Base-by-base conservation (phyloP, 2,888 invertebrate species). In the Hymenopus coronatus region DNA sequence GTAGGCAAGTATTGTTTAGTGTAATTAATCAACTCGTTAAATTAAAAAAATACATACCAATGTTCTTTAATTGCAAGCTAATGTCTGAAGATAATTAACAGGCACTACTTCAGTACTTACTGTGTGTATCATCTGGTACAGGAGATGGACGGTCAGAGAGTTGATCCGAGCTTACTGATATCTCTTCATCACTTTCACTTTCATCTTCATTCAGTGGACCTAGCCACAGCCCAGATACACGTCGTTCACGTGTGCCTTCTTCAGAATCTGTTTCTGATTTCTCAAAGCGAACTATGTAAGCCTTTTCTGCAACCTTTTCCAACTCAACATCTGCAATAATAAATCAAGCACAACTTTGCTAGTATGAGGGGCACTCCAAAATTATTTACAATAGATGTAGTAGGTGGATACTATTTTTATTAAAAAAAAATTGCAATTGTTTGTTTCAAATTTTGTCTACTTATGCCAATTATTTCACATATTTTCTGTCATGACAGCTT, bases 101-200 rank as follows among this genome's bases (percentile, higher is more conserved):
- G 25, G 2, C 9, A 15, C 33, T 3, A 12, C 9, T 20, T 25
- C 0, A 27, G 46, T 87, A 93, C 94, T 94, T 94, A 97, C 97
- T 95, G 92, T 96, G 96, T 12, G 96, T 96, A 92, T 98, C 97
- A 91, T 97, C 97, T n/a, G 95, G 96, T 84, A 96, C 92, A 4
- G 97, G 96, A 2, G 96, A 96, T 89, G 94, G 94, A 1, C 94
- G 94, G 89, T 95, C 93, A 8, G 96, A 95, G 83, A 94, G 93
- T 28, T 95, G 96, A 89, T 96, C 54, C 20, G 54, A 96, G 91
- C 95, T 95, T 89, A 94, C 95, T 89, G 95, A 91, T 2, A 91
- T 89, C 7, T 91, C 91, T 86, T 91, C 89, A 85, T 91, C 89
- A 86, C 91, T 90, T 9, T 91, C 91, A 25, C 90, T 91, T 28